Evolutionary conservation across 2,888 invertebrate genomes (phyloP).

Genomic region (Lasioglossum morio): DNA sequence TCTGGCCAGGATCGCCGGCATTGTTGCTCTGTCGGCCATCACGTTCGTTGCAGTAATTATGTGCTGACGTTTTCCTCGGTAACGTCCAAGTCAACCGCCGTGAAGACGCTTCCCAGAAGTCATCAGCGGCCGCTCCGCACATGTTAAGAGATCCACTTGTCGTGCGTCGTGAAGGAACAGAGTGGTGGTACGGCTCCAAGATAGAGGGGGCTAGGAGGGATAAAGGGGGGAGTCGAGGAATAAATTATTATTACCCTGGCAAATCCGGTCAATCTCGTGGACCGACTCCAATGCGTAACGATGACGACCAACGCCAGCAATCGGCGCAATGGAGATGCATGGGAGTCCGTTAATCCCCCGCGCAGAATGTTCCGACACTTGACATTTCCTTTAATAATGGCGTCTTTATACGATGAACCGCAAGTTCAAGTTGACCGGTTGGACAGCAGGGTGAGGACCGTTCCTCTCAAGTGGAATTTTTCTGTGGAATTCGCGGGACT

Average conservation of each 20-base stretch:
- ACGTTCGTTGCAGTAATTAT: slow-evolving; percentile 81
- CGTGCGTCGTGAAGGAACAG: slow-evolving; percentile 42
- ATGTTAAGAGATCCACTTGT: slow-evolving; percentile 74
- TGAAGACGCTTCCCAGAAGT: slow-evolving; percentile 80
- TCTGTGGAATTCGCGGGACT: not conserved
- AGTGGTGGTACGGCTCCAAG: not conserved
- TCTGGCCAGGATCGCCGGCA: slow-evolving; percentile 40
- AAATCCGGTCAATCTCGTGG: slow-evolving; percentile 78
- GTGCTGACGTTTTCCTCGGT: slow-evolving; percentile 79
- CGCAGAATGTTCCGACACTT: slow-evolving; percentile 54
- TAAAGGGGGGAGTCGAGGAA: slow-evolving; percentile 59
- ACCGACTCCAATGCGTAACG: slow-evolving; percentile 68
- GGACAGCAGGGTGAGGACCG: not conserved
- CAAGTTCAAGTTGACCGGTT: slow-evolving; percentile 62
- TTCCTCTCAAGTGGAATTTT: not conserved
- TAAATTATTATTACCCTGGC: slow-evolving; percentile 78
- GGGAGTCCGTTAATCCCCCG: slow-evolving; percentile 65
- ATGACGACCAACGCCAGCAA: slow-evolving; percentile 65
- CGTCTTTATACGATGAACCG: slow-evolving; percentile 61
- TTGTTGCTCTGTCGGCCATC: slow-evolving; percentile 65
- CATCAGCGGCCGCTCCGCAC: slow-evolving; percentile 74
- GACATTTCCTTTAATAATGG: slow-evolving; percentile 67
- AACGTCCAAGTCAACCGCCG: slow-evolving; percentile 70
- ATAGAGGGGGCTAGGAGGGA: not conserved
- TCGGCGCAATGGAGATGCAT: slow-evolving; percentile 68